Percentiles rank a stretch among this genome's conserved stretches.
These are phyloP conservation scores for Trachops cirrhosus DNA, from an alignment of 2,797 vertebrate species.

Conservation along the genomic window DNA sequence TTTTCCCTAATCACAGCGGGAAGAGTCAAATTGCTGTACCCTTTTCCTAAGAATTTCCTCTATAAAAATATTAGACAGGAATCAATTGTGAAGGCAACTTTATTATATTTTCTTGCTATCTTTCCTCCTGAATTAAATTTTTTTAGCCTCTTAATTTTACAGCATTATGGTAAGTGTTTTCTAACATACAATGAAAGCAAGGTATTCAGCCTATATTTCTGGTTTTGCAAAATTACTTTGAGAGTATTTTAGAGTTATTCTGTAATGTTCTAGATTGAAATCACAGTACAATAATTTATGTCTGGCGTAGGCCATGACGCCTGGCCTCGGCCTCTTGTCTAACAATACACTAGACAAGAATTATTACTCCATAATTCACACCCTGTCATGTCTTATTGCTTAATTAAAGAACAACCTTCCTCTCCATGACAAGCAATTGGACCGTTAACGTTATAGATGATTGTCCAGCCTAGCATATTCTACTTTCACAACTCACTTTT, in stretches of 20 bases:
- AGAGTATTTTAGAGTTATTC: slow-evolving; percentile 52
- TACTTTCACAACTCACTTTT: slow-evolving; percentile 74
- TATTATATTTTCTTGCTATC: neutral
- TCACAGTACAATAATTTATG: slow-evolving; percentile 73
- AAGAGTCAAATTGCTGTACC: neutral
- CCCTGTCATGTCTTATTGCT: slow-evolving; percentile 81
- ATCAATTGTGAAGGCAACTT: neutral
- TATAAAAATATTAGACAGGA: neutral
- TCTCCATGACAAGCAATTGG: slow-evolving; percentile 82
- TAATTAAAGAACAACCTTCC: slow-evolving; percentile 84
- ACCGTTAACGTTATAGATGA: slow-evolving; percentile 82
- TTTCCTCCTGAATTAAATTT: neutral
- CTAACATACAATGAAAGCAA: neutral
- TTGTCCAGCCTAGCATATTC: slow-evolving; percentile 77
- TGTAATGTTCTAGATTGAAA: slow-evolving; percentile 65
- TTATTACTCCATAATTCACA: slow-evolving; percentile 83
- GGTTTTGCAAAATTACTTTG: slow-evolving; percentile 39
- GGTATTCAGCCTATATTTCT: slow-evolving; percentile 2
- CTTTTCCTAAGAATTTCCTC: neutral
- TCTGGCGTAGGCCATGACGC: slow-evolving; percentile 56
- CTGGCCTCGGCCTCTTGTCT: slow-evolving; percentile 82
- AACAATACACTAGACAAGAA: slow-evolving; percentile 82
- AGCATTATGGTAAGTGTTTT: neutral
- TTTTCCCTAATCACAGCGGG: neutral
- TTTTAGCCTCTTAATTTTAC: neutral